These are phyloP conservation scores for Pogoniulus pusillus DNA, from an alignment of 2,797 vertebrate genomes.

Conservation along the genomic window DNA sequence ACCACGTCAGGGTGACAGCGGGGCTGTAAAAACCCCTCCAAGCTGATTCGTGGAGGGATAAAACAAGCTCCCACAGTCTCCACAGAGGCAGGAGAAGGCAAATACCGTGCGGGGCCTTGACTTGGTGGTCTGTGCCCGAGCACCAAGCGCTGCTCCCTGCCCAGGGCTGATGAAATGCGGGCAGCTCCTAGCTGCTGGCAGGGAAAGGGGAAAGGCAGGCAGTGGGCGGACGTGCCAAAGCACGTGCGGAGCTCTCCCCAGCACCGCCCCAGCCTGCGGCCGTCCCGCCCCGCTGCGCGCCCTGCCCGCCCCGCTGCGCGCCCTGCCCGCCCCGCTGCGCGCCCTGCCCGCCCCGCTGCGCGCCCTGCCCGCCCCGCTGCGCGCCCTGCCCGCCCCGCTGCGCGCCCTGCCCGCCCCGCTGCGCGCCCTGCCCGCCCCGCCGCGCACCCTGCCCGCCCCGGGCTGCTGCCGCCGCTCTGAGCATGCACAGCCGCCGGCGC, in stretches of 20 bases:
- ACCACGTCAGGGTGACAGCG: fast-evolving
- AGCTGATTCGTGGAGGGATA: fast-evolving
- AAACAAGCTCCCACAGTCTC: not conserved
- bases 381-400: not conserved
- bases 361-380: not conserved
- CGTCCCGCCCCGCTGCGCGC: not conserved
- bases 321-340: not conserved
- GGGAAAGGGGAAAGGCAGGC: fast-evolving
- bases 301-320: no score
- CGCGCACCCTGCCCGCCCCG: not conserved
- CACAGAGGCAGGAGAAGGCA: not conserved
- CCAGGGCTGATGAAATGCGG: not conserved
- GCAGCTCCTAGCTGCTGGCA: not conserved
- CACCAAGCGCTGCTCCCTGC: not conserved
- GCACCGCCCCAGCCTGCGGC: fast-evolving
- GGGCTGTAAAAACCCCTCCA: not conserved
- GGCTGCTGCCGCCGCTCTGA: not conserved
- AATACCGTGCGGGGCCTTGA: not conserved
- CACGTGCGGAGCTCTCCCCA: fast-evolving
- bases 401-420: not conserved
- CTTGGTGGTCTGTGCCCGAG: not conserved
- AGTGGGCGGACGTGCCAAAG: fast-evolving
- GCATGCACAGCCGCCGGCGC: not conserved
- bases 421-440: no score
- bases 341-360: not conserved